These are phyloP conservation scores for Rhabdophis nuchalis DNA, from an alignment of 2,797 vertebrate genomes.

Conservation along the genomic window DNA sequence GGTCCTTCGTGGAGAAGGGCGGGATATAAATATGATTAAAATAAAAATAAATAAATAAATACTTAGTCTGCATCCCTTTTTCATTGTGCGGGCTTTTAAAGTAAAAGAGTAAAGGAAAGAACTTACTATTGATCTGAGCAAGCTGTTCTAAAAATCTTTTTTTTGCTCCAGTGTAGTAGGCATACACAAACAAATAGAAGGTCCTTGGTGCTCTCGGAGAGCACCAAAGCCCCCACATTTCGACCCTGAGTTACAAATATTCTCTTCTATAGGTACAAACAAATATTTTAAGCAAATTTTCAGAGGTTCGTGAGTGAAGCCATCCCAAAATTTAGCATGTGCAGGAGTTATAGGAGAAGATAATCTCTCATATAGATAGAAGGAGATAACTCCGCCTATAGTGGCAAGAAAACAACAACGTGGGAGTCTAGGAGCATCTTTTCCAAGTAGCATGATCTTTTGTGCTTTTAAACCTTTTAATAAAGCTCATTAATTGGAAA, in stretches of 20 bases:
- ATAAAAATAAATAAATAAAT: no score
- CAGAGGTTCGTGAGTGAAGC: background rate
- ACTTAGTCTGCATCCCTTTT: background rate
- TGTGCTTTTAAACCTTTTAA: background rate
- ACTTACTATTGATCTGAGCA: background rate
- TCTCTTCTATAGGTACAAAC: background rate
- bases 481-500: background rate
- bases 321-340: background rate
- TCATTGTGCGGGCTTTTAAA: background rate
- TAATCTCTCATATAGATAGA: no score
- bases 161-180: background rate
- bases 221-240: no score
- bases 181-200: background rate
- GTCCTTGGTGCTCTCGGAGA: no score
- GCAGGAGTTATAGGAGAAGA: background rate
- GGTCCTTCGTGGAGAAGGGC: no score
- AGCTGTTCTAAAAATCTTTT: background rate
- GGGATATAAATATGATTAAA: no score
- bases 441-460: background rate
- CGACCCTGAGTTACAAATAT: no score
- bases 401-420: background rate
- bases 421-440: background rate
- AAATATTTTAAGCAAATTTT: background rate
- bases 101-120: background rate
- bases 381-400: background rate